phyloP scores from a whole-genome alignment of 2,888 invertebrate genomes.

The Ligdia adustata region DNA sequence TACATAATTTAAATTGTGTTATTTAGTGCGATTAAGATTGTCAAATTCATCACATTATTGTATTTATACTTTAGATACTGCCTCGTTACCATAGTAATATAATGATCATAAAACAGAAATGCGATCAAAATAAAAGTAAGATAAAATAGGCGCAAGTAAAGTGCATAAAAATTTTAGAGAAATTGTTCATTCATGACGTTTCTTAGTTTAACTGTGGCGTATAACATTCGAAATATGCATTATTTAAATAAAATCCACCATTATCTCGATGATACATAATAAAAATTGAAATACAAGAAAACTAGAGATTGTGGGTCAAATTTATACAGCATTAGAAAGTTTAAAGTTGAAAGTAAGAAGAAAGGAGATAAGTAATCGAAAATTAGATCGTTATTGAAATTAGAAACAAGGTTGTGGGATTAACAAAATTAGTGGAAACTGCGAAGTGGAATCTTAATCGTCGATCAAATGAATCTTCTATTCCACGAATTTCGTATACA shows the following conservation, averaged over 20 bases:
- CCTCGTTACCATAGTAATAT: conserved; percentile 62
- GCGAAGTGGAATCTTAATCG: conserved; percentile 17
- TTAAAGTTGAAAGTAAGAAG: conserved; percentile 54
- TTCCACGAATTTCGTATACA: conserved; percentile 58
- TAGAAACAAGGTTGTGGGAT: conserved; percentile 64
- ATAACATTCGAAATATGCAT: conserved; percentile 68
- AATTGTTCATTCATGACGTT: conserved; percentile 60
- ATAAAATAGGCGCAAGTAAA: conserved; percentile 70
- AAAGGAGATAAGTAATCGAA: conserved; percentile 61
- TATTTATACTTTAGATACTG: conserved; percentile 70
- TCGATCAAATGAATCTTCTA: conserved; percentile 3
- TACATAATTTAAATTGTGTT: conserved; percentile 67
- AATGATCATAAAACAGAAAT: conserved; percentile 51
- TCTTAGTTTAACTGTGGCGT: conserved; percentile 47
- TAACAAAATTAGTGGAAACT: conserved; percentile 58
- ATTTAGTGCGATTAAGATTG: conserved; percentile 72
- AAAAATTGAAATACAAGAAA: conserved; percentile 55
- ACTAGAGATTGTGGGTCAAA: conserved; percentile 57
- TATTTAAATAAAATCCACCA: conserved; percentile 47
- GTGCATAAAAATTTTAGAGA: conserved; percentile 62
- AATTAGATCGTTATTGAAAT: conserved; percentile 67
- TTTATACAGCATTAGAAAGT: conserved; percentile 55
- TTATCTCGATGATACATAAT: conserved; percentile 60
- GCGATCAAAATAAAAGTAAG: conserved; percentile 65
- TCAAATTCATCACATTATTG: conserved; percentile 62